Conservation (phyloP, 2,113 vertebrate species). For the Hippopotamus amphibius region DNA sequence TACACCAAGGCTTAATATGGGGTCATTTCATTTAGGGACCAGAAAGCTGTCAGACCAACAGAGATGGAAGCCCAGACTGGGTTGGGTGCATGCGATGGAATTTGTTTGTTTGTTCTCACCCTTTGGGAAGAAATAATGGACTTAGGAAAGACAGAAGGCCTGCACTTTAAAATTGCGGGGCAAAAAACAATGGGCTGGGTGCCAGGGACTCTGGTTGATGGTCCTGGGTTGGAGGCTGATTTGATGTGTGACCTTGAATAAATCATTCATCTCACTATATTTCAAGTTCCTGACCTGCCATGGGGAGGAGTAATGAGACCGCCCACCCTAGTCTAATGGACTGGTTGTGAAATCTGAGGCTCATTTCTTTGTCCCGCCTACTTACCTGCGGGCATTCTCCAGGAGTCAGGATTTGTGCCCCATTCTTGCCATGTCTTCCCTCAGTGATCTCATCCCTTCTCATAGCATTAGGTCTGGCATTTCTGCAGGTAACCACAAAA, state of each 20-base stretch:
- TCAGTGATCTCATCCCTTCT: not conserved
- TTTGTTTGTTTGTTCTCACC: conserved; percentile 7
- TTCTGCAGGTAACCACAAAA: not conserved
- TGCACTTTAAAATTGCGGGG: not conserved
- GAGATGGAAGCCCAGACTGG: not conserved
- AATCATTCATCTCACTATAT: not conserved
- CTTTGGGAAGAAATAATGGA: not conserved
- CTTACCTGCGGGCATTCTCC: not conserved
- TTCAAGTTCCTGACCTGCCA: not conserved
- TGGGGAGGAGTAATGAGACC: too few relatives aligned
- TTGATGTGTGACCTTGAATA: not conserved
- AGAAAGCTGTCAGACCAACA: not conserved
- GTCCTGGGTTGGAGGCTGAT: not conserved
- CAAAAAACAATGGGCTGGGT: not conserved
- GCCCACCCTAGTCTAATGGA: not conserved
- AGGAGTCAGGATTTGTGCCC: not conserved
- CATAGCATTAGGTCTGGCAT: not conserved
- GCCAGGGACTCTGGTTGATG: not conserved
- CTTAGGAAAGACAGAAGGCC: not conserved
- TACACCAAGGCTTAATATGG: not conserved
- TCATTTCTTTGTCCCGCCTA: not conserved
- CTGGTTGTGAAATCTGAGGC: not conserved
- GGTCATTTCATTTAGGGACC: not conserved
- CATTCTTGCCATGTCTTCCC: not conserved
- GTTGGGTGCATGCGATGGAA: not conserved